A percentile compares a stretch with the other conserved stretches of the same genome.
phyloP scores from a whole-genome alignment of 2,888 invertebrate genomes.

The Orthonychiurus folsomi region DNA sequence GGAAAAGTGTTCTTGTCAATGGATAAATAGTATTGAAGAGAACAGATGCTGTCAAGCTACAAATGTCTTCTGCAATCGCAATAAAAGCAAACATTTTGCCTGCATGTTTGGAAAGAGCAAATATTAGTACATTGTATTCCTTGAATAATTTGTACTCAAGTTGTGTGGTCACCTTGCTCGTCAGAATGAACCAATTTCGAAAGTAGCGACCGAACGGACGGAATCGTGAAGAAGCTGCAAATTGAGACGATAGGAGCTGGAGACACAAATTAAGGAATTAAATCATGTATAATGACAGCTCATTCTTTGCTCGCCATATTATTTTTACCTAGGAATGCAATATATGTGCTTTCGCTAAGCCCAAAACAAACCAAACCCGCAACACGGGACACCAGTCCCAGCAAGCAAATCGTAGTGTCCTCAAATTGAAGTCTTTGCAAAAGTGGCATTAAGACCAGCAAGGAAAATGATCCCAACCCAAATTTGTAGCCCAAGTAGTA shows the following conservation, averaged over 20 bases:
- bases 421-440: constrained; percentile 32
- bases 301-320: too few relatives aligned
- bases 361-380: constrained; percentile 43
- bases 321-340: constrained; percentile 45
- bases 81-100: constrained; percentile 46
- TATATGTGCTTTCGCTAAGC: constrained; percentile 41
- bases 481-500: constrained; percentile 43
- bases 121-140: not conserved
- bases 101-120: constrained; percentile 31
- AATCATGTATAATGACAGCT: not conserved
- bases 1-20: constrained; percentile 42
- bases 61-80: constrained; percentile 45
- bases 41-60: constrained; percentile 44
- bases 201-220: constrained; percentile 44
- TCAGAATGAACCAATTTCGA: constrained; percentile 44
- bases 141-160: too few relatives aligned
- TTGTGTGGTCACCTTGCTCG: constrained; percentile 48
- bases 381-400: constrained; percentile 44
- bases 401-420: constrained; percentile 43
- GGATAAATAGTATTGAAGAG: constrained; percentile 46
- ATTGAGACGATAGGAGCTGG: constrained; percentile 43
- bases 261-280: constrained; percentile 17
- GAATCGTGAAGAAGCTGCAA: constrained; percentile 45
- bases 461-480: constrained; percentile 41
- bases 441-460: constrained; percentile 43